phyloP scores from a whole-genome alignment of 2,113 vertebrate genomes.

The Balaenoptera acutorostrata region DNA sequence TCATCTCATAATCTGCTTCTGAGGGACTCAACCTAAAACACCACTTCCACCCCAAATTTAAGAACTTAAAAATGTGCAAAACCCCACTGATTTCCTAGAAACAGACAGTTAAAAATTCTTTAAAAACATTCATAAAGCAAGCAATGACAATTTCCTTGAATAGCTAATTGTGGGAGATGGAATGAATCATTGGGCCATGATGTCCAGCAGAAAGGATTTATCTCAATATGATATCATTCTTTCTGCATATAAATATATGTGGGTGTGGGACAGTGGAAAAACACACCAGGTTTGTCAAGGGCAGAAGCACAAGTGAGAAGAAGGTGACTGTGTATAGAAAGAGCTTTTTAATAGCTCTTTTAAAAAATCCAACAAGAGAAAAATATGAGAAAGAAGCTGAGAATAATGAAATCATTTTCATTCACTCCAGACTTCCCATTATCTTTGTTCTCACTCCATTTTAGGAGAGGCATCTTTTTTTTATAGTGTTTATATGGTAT shows the following conservation, averaged over 20 bases:
- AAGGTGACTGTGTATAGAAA: slow-evolving; percentile 21
- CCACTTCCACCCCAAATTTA: background rate
- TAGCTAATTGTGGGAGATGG: slow-evolving; percentile 11
- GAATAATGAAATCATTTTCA: slow-evolving; percentile 53
- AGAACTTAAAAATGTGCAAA: slow-evolving; percentile 11
- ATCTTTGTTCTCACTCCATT: background rate
- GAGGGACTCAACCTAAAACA: background rate
- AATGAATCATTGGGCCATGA: slow-evolving; percentile 27
- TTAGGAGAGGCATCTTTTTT: slow-evolving; percentile 1
- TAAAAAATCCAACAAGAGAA: slow-evolving; percentile 26
- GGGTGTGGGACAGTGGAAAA: background rate
- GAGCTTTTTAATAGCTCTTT: slow-evolving; percentile 13
- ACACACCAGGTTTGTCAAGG: slow-evolving; percentile 17
- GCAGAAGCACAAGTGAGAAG: background rate
- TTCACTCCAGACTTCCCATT: background rate
- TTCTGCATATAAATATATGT: slow-evolving; percentile 10
- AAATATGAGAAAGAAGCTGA: background rate
- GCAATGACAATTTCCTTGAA: background rate
- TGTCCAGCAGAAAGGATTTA: slow-evolving; percentile 30
- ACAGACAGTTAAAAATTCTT: background rate
- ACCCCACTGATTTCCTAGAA: slow-evolving; percentile 21
- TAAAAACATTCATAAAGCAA: background rate
- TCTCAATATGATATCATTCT: slow-evolving; percentile 9
- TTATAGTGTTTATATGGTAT: background rate
- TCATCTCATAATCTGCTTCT: background rate